Evolutionary conservation across 1,140 invertebrate species (phyloP), one percentile per base, ranked within the genome.

Genomic region (Drosophila insularis): DNA sequence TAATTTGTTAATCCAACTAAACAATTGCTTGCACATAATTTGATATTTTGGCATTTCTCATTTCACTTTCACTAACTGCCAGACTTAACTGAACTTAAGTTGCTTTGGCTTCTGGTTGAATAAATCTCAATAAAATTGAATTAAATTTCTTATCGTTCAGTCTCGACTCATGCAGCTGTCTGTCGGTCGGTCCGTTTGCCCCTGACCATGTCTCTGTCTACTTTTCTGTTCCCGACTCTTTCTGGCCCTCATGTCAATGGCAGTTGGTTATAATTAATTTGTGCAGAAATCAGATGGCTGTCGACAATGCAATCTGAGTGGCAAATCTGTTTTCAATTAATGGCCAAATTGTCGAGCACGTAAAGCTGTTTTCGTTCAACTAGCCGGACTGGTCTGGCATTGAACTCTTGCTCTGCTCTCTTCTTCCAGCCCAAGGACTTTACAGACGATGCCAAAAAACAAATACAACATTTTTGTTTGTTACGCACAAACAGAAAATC

Each of bases 291-390:
- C 82, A 81, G 80, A 77, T 89, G 84, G 75, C 76, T 80, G 84
- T 87, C 80, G 80, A 87, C 82, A 87, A 89, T 87, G 80, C 82
- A 87, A 87, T 87, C 84, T 87, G 80, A 46, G 63, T 70, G 72
- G 74, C 84, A 87, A 89, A 87, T 87, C 84, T 87, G 76, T 89
- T 89, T 89, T 87, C 82, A 87, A 89, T 87, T 89, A 87, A 87
- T 89, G 84, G 72, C 43, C 84, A 87, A 87, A 87, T 89, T 87
- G 82, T 89, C 76, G 72, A 77, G 79, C 63, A 71, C 69, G 79
- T 75, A 70, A 74, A 80, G 77, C 77, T 71, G 70, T 65, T 72
- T 50, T 50, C 43, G 19, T 50, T 50, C 43, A 50, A 50, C 65
- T 46, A 59, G 35, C 79, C 59, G 50, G 27, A 35, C 66, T 43